Conservation (phyloP, 2,888 invertebrate species). For the Chrysodeixis includens region DNA sequence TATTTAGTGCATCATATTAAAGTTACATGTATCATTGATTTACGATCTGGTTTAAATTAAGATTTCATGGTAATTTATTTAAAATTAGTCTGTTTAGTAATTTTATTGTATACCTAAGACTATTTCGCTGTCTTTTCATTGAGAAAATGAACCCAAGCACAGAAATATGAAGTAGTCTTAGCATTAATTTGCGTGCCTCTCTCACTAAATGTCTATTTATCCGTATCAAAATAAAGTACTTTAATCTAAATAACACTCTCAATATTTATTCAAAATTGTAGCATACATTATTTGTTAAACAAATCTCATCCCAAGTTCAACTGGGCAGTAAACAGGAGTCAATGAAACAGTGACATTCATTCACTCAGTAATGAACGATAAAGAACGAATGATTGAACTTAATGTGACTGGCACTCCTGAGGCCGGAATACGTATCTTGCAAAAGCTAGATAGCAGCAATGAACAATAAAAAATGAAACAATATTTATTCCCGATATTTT, state of each 20-base stretch:
- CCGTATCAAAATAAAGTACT: background rate
- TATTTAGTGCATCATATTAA: background rate
- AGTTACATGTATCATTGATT: background rate
- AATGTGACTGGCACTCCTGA: constrained; percentile 1
- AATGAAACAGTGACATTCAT: constrained; percentile 8
- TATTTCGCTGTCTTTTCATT: too few relatives aligned
- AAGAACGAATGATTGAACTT: constrained; percentile 28
- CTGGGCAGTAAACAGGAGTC: background rate
- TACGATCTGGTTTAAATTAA: background rate
- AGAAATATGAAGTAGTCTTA: too few relatives aligned
- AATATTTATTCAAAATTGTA: background rate
- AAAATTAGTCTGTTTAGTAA: too few relatives aligned
- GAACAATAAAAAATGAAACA: too few relatives aligned
- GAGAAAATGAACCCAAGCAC: too few relatives aligned
- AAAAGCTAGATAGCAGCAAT: too few relatives aligned
- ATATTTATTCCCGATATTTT: too few relatives aligned
- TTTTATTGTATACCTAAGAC: too few relatives aligned
- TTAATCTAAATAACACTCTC: background rate
- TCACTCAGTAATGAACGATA: constrained; percentile 12
- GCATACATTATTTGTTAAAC: constrained; percentile 6
- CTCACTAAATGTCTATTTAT: background rate
- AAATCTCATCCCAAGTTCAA: constrained; percentile 1
- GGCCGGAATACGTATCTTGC: too few relatives aligned
- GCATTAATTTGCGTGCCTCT: too few relatives aligned
- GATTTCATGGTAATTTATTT: background rate